These are phyloP conservation scores for Psephotus haematonotus DNA, from an alignment of 2,113 vertebrate genomes.

Conservation along the genomic window DNA sequence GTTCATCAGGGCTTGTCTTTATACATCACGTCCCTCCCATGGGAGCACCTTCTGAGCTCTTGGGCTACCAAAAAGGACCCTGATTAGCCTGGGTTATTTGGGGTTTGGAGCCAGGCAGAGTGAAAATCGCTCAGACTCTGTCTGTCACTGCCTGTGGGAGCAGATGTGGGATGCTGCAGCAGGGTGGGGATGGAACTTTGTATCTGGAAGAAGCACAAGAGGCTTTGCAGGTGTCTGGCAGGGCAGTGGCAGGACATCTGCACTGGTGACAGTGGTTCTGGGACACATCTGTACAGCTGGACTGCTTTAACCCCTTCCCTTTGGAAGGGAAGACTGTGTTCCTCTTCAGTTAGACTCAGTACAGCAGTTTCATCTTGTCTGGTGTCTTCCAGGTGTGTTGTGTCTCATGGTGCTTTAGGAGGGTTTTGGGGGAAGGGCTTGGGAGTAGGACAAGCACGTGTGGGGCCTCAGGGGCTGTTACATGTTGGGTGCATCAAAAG, in stretches of 20 bases:
- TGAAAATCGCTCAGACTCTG: neutral
- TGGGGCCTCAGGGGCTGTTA: neutral
- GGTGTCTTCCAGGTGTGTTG: neutral
- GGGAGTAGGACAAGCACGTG: accelerated
- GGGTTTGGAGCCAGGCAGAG: neutral
- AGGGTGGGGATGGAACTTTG: neutral
- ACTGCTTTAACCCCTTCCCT: neutral
- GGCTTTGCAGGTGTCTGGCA: neutral
- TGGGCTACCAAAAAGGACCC: neutral
- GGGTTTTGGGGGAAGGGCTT: accelerated
- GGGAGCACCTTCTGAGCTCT: neutral
- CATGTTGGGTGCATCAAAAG: accelerated
- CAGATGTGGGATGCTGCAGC: neutral
- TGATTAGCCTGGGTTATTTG: neutral
- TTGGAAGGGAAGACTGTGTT: neutral
- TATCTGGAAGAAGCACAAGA: neutral
- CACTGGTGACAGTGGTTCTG: neutral
- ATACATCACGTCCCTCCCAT: accelerated
- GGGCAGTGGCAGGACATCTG: neutral
- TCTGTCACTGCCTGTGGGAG: neutral
- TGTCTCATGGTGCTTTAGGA: neutral
- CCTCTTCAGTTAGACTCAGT: neutral
- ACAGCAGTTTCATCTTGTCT: neutral
- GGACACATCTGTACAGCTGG: accelerated
- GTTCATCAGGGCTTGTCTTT: neutral